Evolutionary conservation across 2,113 vertebrate genomes (phyloP).

Genomic region (Siphamia tubifer): DNA sequence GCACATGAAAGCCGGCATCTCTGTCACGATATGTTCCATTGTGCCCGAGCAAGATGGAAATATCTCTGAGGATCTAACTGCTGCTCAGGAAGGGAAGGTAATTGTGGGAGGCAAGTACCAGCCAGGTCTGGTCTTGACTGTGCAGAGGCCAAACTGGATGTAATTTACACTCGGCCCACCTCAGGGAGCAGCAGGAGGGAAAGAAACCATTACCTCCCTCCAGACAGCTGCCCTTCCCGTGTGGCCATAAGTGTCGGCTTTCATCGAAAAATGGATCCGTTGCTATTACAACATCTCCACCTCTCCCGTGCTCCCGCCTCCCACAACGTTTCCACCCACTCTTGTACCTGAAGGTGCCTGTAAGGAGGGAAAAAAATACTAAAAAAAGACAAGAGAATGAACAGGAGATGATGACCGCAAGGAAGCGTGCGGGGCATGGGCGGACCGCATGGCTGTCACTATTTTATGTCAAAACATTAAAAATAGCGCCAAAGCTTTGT

Average conservation of each 20-base stretch:
- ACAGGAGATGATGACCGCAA: constrained; percentile 25
- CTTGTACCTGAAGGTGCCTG: constrained; percentile 35
- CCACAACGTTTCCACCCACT: constrained; percentile 9
- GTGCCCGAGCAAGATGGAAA: constrained; percentile 20
- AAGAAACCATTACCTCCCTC: constrained; percentile 68
- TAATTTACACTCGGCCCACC: constrained; percentile 78
- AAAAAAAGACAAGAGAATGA: constrained; percentile 4
- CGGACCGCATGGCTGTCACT: constrained; percentile 26
- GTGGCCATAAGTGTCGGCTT: constrained; percentile 61
- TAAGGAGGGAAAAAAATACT: constrained; percentile 1
- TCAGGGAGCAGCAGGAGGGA: constrained; percentile 58
- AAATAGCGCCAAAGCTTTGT: constrained; percentile 44
- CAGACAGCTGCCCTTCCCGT: constrained; percentile 52
- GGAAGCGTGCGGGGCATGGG: constrained; percentile 11
- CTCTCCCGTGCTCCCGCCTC: constrained; percentile 1
- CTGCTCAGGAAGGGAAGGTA: constrained; percentile 48
- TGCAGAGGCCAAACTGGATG: constrained; percentile 63
- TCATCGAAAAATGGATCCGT: constrained; percentile 76
- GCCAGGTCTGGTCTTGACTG: constrained; percentile 39
- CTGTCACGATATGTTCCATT: neutral
- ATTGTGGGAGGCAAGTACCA: constrained; percentile 41
- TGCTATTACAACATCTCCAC: constrained; percentile 49
- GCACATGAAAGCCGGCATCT: neutral
- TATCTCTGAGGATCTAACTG: constrained; percentile 37
- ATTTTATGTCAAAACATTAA: constrained; percentile 58